A percentile compares a stretch with the other conserved stretches of the same genome.
phyloP scores from a whole-genome alignment of 2,113 vertebrate genomes.

The Oreochromis niloticus region DNA sequence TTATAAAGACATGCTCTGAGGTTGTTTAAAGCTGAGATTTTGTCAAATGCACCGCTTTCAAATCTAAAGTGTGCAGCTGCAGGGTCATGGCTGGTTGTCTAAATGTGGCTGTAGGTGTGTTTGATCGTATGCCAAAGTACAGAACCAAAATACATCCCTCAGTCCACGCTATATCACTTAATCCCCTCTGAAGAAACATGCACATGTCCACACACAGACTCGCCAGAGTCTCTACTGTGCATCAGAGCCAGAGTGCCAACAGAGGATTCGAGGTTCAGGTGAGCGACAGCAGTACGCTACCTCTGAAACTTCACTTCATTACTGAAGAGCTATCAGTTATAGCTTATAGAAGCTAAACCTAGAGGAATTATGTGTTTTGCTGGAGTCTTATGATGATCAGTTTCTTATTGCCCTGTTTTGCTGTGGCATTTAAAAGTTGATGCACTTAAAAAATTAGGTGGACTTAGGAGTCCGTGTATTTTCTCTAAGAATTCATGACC shows the following conservation, averaged over 20 bases:
- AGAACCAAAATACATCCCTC: constrained; percentile 11
- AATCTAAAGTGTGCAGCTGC: background rate
- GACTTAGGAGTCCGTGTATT: background rate
- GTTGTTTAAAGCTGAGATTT: background rate
- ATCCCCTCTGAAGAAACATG: constrained; percentile 30
- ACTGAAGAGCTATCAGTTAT: background rate
- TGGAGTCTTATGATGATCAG: background rate
- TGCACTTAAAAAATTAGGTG: background rate
- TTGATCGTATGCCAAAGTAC: background rate
- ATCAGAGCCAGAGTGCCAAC: background rate
- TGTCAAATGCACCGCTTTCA: background rate
- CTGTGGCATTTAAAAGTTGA: background rate
- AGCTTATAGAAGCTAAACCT: background rate
- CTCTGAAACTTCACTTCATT: background rate
- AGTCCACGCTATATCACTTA: background rate
- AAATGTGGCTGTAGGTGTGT: constrained; percentile 1
- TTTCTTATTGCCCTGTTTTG: background rate
- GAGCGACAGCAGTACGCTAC: background rate
- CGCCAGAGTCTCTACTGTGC: background rate
- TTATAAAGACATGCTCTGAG: background rate
- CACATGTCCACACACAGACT: constrained; percentile 29
- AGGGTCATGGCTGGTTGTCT: background rate
- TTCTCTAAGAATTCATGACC: background rate
- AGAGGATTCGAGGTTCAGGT: background rate
- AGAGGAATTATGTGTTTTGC: background rate